These are phyloP conservation scores for Cyphomyrus plagiostoma DNA, from an alignment of 2,113 vertebrate species.

Conservation along the genomic window DNA sequence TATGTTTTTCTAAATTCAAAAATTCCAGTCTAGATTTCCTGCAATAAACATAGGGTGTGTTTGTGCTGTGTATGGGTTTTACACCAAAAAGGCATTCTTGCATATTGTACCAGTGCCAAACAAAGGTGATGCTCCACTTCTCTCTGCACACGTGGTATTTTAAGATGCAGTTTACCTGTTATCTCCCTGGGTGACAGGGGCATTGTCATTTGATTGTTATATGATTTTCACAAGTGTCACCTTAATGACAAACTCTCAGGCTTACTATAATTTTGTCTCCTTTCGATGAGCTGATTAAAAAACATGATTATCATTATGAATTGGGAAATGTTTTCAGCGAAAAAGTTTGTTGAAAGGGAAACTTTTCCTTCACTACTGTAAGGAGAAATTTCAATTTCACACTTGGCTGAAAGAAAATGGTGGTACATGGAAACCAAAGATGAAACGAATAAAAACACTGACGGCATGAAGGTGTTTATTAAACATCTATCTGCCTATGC, in stretches of 20 bases:
- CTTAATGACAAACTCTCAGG: not conserved
- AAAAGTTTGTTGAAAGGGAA: not conserved
- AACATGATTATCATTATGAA: not conserved
- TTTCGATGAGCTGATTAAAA: not conserved
- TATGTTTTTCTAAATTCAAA: not conserved
- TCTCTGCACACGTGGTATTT: not conserved
- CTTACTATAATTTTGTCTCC: not conserved
- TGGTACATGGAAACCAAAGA: not conserved
- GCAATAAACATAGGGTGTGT: not conserved
- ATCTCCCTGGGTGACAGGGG: not conserved
- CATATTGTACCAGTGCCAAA: not conserved
- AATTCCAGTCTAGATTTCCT: not conserved
- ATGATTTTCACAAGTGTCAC: not conserved
- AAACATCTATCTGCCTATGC: not conserved
- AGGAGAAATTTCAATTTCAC: slow-evolving; percentile 10
- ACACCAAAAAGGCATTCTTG: not conserved
- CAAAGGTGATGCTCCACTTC: not conserved
- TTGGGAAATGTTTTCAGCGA: not conserved
- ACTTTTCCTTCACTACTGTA: not conserved
- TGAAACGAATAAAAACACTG: not conserved
- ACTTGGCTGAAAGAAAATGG: not conserved
- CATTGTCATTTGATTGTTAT: not conserved
- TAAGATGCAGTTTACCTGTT: not conserved
- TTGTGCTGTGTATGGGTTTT: not conserved
- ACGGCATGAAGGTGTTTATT: not conserved